phyloP scores from a whole-genome alignment of 1,140 invertebrate species.

The Orius insidiosus region DNA sequence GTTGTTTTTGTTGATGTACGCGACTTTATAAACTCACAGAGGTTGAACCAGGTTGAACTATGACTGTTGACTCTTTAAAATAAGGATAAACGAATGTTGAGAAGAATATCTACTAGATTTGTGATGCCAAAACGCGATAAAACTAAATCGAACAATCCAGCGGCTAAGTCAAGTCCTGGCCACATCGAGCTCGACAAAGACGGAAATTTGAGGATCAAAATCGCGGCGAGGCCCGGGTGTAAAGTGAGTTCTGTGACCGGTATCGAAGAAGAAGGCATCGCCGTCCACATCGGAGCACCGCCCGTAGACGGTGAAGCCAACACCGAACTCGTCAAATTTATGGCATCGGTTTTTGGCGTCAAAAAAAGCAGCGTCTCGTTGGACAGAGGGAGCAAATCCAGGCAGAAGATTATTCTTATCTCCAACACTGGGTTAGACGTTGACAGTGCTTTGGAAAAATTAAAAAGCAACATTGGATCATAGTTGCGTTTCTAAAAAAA shows the following conservation, averaged over 20 bases:
- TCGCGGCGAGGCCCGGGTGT: conserved; percentile 58
- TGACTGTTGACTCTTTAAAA: too few relatives aligned
- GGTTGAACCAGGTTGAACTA: too few relatives aligned
- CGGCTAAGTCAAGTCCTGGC: too few relatives aligned
- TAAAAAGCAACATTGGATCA: conserved; percentile 2
- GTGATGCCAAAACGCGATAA: too few relatives aligned
- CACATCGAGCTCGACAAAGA: conserved; percentile 33
- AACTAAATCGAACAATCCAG: too few relatives aligned
- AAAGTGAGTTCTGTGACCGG: conserved; percentile 54
- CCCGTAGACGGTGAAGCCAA: conserved; percentile 67
- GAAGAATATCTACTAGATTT: too few relatives aligned
- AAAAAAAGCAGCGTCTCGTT: conserved; percentile 50
- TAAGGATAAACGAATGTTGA: too few relatives aligned
- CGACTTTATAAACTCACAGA: too few relatives aligned
- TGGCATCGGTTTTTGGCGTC: conserved; percentile 43
- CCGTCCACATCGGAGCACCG: conserved; percentile 55
- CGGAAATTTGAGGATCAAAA: conserved; percentile 42
- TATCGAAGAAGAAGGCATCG: conserved; percentile 34
- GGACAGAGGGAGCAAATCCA: conserved; percentile 34
- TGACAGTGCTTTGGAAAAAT: conserved; percentile 7
- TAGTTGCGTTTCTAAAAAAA: too few relatives aligned
- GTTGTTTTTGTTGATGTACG: too few relatives aligned
- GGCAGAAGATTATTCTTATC: conserved; percentile 17
- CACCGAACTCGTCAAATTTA: conserved; percentile 50
- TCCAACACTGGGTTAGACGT: conserved; percentile 4